A percentile compares a stretch with the other conserved stretches of the same genome.
These are phyloP conservation scores for Oligia strigilis DNA, from an alignment of 2,888 invertebrate species.

Conservation along the genomic window DNA sequence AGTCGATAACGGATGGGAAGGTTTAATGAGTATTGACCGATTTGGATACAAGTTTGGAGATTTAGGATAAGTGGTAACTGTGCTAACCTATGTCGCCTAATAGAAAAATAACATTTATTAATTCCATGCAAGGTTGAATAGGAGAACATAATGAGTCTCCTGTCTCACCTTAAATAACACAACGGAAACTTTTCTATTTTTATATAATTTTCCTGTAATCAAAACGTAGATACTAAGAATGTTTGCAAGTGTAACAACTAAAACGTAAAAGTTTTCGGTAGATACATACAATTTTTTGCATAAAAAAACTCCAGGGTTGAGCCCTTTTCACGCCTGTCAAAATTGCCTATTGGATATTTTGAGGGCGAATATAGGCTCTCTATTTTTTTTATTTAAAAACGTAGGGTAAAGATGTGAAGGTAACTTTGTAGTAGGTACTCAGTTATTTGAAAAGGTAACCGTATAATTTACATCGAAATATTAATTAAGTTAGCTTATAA, in stretches of 20 bases:
- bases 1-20: conserved; percentile 25
- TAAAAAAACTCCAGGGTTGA: conserved; percentile 4
- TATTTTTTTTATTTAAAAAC: conserved; percentile 47
- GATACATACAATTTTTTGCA: not conserved
- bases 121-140: not conserved
- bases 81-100: too few species aligned
- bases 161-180: not conserved
- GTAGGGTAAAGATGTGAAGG: not conserved
- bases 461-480: conserved; percentile 2
- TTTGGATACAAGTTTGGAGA: conserved; percentile 7
- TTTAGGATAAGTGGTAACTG: not conserved
- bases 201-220: not conserved
- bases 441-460: not conserved
- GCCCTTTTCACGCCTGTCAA: conserved; percentile 64
- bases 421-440: not conserved
- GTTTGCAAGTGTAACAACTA: not conserved
- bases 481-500: not conserved
- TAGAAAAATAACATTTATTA: not conserved
- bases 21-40: conserved; percentile 14
- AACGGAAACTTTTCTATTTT: too few species aligned
- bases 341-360: conserved; percentile 60
- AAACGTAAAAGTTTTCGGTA: not conserved
- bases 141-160: too few species aligned
- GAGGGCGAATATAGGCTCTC: conserved; percentile 48
- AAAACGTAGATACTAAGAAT: not conserved